These are phyloP conservation scores for Canis aureus DNA, from an alignment of 2,113 vertebrate species.

Conservation along the genomic window DNA sequence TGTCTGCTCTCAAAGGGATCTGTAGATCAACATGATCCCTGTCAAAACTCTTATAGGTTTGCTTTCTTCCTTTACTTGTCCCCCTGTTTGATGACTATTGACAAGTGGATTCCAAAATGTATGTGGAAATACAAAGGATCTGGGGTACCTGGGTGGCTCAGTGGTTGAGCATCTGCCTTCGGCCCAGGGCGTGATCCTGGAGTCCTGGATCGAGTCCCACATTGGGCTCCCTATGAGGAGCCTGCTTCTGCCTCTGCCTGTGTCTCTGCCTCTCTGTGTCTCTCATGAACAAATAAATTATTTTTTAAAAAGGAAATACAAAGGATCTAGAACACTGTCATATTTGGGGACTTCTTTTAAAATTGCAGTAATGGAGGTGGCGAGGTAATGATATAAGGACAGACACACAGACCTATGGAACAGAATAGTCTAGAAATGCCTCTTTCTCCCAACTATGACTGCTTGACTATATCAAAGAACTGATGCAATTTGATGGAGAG, in stretches of 20 bases:
- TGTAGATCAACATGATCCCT: rapidly evolving
- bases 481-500: neutral
- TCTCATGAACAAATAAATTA: too few relatives aligned
- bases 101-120: neutral
- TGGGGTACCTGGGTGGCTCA: too few relatives aligned
- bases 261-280: too few relatives aligned
- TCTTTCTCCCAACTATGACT: rapidly evolving
- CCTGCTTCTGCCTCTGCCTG: too few relatives aligned
- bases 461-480: rapidly evolving
- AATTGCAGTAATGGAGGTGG: neutral
- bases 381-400: rapidly evolving
- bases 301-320: neutral
- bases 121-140: neutral
- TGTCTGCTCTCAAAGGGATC: neutral
- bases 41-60: neutral
- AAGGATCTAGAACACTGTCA: neutral
- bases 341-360: neutral
- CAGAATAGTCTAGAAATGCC: neutral
- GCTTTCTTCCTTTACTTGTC: neutral
- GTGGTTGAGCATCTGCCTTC: too few relatives aligned
- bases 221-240: too few relatives aligned
- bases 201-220: too few relatives aligned
- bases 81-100: neutral
- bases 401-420: rapidly evolving
- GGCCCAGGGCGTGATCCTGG: too few relatives aligned